These are phyloP conservation scores for Monoplex corrugatus DNA, from an alignment of 2,888 invertebrate species.

Conservation along the genomic window DNA sequence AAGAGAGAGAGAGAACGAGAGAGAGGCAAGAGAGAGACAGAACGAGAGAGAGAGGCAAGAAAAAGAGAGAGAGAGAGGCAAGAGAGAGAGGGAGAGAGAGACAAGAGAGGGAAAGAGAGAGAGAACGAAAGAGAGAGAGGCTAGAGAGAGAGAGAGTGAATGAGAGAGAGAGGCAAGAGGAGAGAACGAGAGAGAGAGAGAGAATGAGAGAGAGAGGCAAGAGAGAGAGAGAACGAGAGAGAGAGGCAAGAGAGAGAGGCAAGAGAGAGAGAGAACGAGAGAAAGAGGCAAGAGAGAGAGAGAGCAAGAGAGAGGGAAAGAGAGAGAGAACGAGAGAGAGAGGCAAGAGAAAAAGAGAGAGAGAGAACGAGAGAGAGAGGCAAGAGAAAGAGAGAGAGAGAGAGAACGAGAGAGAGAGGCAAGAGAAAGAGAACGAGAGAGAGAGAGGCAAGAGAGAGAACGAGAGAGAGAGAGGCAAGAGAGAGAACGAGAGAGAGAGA, in stretches of 20 bases:
- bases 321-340: background rate
- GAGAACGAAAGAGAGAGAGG: background rate
- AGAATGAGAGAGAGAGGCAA: conserved; percentile 17
- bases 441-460: background rate
- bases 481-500: conserved; percentile 5
- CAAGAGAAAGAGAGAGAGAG: background rate
- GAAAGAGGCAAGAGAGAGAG: background rate
- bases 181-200: background rate
- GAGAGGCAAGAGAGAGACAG: too few species aligned
- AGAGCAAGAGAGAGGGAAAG: background rate
- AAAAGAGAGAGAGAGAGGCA: background rate
- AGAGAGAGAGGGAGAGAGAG: background rate
- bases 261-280: background rate
- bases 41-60: background rate
- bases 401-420: background rate
- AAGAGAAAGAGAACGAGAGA: background rate
- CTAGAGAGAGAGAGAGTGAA: background rate
- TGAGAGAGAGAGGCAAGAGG: background rate
- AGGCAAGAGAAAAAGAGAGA: background rate
- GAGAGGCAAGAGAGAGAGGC: background rate
- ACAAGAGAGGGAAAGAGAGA: background rate
- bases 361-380: background rate
- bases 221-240: conserved; percentile 27
- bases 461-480: background rate
- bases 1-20: background rate